A percentile compares a stretch with the other conserved stretches of the same genome.
phyloP scores from a whole-genome alignment of 2,113 vertebrate genomes.

The Antidorcas marsupialis region DNA sequence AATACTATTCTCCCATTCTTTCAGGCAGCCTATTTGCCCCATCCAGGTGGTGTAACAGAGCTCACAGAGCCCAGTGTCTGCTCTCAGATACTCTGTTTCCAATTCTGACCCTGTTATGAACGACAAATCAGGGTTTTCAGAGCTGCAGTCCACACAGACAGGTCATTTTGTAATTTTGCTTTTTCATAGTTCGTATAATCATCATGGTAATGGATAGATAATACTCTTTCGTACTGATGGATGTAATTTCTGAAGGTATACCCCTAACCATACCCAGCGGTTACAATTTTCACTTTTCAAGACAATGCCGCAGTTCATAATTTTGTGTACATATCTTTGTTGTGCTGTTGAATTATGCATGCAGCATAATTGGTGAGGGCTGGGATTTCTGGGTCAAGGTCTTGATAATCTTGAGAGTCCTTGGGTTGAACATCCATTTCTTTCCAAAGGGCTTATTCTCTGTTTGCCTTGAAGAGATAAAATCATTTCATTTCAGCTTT shows the following conservation, averaged over 20 bases:
- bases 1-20: rapidly evolving
- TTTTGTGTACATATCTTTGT: background rate
- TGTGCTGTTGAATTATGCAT: background rate
- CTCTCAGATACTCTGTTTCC: rapidly evolving
- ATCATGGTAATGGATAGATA: rapidly evolving
- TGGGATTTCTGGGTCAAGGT: background rate
- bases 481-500: rapidly evolving
- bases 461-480: rapidly evolving
- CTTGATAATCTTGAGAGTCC: no score
- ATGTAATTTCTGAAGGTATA: background rate
- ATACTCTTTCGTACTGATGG: background rate
- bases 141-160: rapidly evolving
- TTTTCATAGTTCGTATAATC: background rate
- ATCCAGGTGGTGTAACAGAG: rapidly evolving
- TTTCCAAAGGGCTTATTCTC: background rate
- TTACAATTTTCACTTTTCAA: background rate
- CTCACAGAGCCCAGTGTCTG: background rate
- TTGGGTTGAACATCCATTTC: rapidly evolving
- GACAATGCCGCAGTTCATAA: background rate
- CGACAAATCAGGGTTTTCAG: rapidly evolving
- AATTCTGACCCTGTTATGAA: rapidly evolving
- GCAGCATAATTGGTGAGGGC: background rate
- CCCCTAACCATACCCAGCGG: background rate
- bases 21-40: rapidly evolving
- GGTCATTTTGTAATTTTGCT: background rate